A percentile compares a stretch with the other conserved stretches of the same genome.
phyloP scores from a whole-genome alignment of 2,888 invertebrate genomes.

The Amphipoea lucens region DNA sequence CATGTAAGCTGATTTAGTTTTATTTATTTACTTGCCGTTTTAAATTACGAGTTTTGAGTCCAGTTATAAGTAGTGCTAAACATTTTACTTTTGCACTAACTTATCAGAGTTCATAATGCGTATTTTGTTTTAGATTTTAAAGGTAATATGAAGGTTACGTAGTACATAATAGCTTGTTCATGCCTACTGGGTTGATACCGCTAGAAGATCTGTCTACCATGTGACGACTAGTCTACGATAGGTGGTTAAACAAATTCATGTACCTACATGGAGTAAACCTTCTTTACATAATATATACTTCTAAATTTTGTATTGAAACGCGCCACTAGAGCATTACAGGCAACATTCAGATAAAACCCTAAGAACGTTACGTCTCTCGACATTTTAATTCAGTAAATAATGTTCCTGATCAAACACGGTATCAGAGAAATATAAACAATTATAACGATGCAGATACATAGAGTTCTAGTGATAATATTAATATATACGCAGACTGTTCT shows the following conservation, averaged over 20 bases:
- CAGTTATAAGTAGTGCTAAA: neutral
- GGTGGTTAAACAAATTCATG: neutral
- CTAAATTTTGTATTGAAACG: conserved; percentile 31
- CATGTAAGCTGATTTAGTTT: no score
- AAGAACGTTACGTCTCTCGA: neutral
- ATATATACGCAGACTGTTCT: conserved; percentile 2
- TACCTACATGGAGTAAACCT: neutral
- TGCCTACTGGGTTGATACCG: neutral
- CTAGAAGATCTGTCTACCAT: neutral
- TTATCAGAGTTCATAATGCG: neutral
- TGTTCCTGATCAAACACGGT: conserved; percentile 15
- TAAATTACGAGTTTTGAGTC: neutral
- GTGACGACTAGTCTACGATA: neutral
- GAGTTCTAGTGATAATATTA: conserved; percentile 29
- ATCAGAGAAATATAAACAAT: conserved; percentile 29
- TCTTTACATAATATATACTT: neutral
- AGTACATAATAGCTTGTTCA: neutral
- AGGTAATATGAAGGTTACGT: neutral
- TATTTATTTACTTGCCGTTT: neutral
- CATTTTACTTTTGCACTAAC: neutral
- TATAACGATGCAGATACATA: conserved; percentile 33
- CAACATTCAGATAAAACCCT: conserved; percentile 46
- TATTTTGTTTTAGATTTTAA: neutral
- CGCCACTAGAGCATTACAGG: conserved; percentile 40
- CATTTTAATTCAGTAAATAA: conserved; percentile 26